Percentiles rank a stretch among this genome's conserved stretches.
These are phyloP conservation scores for Synaphobranchus kaupii DNA, from an alignment of 2,797 vertebrate genomes.

Conservation along the genomic window DNA sequence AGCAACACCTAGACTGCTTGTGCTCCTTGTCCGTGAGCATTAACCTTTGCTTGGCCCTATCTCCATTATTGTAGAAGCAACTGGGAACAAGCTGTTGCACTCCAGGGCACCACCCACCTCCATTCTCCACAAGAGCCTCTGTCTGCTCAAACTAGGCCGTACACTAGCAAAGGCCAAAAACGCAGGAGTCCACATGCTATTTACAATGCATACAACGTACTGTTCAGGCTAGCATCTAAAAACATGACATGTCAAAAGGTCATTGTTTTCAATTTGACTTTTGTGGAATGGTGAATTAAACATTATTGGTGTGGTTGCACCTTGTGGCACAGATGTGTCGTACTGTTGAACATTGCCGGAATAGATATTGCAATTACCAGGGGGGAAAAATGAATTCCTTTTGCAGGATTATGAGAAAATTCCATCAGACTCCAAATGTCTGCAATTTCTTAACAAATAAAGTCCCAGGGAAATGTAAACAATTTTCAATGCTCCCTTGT, in stretches of 20 bases:
- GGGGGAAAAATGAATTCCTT: not conserved
- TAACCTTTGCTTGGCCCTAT: conserved; percentile 69
- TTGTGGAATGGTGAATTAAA: conserved; percentile 6
- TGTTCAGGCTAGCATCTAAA: not conserved
- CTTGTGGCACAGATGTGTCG: not conserved
- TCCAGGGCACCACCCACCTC: conserved; percentile 38
- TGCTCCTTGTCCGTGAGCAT: conserved; percentile 69
- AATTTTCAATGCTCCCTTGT: not conserved
- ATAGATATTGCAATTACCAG: not conserved
- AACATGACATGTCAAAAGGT: not conserved
- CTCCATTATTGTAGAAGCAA: conserved; percentile 49
- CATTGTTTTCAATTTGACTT: not conserved
- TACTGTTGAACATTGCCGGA: not conserved
- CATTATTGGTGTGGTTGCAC: not conserved
- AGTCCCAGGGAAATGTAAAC: not conserved
- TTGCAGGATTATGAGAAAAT: not conserved
- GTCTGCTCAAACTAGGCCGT: conserved; percentile 15
- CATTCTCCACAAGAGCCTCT: conserved; percentile 23
- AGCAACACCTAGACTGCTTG: conserved; percentile 52
- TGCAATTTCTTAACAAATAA: not conserved
- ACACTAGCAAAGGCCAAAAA: conserved; percentile 17
- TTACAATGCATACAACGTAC: conserved; percentile 22
- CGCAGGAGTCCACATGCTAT: conserved; percentile 4
- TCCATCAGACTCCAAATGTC: not conserved
- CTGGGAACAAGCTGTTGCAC: conserved; percentile 44